Evolutionary conservation across 2,888 invertebrate genomes (phyloP).

Genomic region (Myopa tessellatipennis): DNA sequence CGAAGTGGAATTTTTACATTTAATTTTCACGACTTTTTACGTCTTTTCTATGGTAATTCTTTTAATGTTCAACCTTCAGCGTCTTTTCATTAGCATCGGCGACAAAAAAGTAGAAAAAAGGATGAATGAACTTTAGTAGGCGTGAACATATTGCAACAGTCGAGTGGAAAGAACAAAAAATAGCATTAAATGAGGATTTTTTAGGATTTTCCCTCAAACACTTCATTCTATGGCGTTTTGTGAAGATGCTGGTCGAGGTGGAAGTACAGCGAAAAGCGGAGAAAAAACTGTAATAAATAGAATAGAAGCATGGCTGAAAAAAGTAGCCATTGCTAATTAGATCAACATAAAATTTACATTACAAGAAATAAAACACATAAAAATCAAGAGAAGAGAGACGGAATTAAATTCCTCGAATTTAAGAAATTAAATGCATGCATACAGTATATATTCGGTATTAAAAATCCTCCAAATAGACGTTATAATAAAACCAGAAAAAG

Average conservation of each 20-base stretch:
- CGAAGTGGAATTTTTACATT: conserved; percentile 30
- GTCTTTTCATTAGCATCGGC: conserved; percentile 32
- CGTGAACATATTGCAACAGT: conserved; percentile 40
- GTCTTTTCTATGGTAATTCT: conserved; percentile 44
- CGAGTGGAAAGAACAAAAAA: not conserved
- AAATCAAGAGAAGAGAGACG: not conserved
- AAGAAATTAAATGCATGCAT: no score
- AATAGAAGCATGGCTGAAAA: conserved; percentile 17
- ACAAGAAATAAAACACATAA: not conserved
- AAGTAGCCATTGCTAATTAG: conserved; percentile 36
- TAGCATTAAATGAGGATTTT: conserved; percentile 15
- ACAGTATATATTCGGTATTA: no score
- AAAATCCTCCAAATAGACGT: no score
- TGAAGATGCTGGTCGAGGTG: not conserved
- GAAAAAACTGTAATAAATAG: conserved; percentile 30
- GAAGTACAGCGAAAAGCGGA: not conserved
- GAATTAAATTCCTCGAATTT: not conserved
- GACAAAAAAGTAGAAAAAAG: not conserved
- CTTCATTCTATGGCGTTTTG: conserved; percentile 12
- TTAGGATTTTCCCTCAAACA: not conserved
- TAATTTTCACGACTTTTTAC: conserved; percentile 44
- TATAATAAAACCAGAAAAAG: no score
- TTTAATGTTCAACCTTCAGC: conserved; percentile 23
- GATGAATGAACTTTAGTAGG: conserved; percentile 37
- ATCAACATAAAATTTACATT: conserved; percentile 32